Base-by-base conservation (phyloP, 1,140 invertebrate species). In the Gonatopus flavifemur region DNA sequence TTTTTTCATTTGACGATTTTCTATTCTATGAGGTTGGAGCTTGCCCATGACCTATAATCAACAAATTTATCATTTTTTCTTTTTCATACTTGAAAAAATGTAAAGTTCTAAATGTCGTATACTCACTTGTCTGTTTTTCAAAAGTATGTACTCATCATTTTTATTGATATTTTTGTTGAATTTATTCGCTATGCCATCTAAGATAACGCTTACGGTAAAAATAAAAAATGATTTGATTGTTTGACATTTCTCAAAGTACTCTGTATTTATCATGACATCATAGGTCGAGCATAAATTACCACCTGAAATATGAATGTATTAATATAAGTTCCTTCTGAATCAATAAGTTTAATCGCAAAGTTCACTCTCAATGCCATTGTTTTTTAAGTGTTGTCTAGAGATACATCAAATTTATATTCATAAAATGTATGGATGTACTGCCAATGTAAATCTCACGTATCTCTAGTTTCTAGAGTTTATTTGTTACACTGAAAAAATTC, bases 1-100 rank as follows among this genome's bases (percentile, higher is more conserved):
- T 71, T 62, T 79, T 72, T 57, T 83, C 68, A 2, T 69, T 65
- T 86, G 82, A 37, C 85, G 76, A 55, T 88, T 84, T 66, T 88
- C 82, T 51, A 90, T 86, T 56, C 82, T 83, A 66, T 91, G 88
- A 10, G 82, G 70, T 37, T 89, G 85, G 13, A 93, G 64, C 24
- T 78, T 86, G 1, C 92, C 92, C 56, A 92, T 83, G 33, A 71
- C 69, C 73, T 76, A 8, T 10, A 55, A n/a, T 15, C 3, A 32
- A 13, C 8, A 24, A 39, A 33, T 38, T 38, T 1, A 31, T 18
- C 37, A 25, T 21, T 28, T 35, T n/a, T n/a, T n/a, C n/a, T 37
- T 46, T 36, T 48, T 2, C 31, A 12, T 0, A 31, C 13, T 44
- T 30, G 32, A 12, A 25, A 32, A 32, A 28, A n/a, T n/a, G n/a